Base-by-base conservation (phyloP, 92 coral and sea anemone genomes). In the Metridium senile region DNA sequence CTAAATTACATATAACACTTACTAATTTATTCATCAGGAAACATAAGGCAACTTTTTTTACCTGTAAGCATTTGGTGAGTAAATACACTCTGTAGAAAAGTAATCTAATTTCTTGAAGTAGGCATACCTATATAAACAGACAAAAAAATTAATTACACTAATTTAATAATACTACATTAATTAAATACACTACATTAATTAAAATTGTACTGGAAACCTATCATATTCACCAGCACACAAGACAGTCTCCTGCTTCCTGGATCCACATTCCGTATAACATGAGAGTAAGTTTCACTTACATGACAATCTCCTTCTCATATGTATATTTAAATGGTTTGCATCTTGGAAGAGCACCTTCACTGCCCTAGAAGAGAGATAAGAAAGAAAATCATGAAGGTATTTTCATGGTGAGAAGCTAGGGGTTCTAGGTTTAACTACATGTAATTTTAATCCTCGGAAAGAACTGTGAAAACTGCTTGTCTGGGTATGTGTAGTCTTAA, bases 1-100 rank as follows among this genome's bases (percentile, higher is more conserved):
- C n/a, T n/a, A n/a, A n/a, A n/a, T n/a, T n/a, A n/a, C n/a, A n/a
- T n/a, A n/a, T n/a, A n/a, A n/a, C n/a, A n/a, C n/a, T n/a, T n/a
- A n/a, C n/a, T n/a, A n/a, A n/a, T n/a, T n/a, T n/a, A n/a, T n/a
- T n/a, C n/a, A n/a, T n/a, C n/a, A n/a, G n/a, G n/a, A n/a, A n/a
- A n/a, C n/a, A n/a, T n/a, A n/a, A n/a, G n/a, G n/a, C n/a, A n/a
- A n/a, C n/a, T n/a, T n/a, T n/a, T n/a, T n/a, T 69, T 68, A 94
- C 97, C 98, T 83, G 89, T 95, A 95, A 21, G 99, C 99, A 75
- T 95, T 95, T 10, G 99, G 99, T 27, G 99, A 95, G 73, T 95
- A 95, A 67, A 95, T 95, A 71, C 99, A 95, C 62, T 95, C 99
- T 0, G 99, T 95, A 11, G 99, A 95, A 67, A 95, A 95, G 78